Base-by-base conservation (phyloP, 2,888 invertebrate genomes). In the Orchestes rusci region DNA sequence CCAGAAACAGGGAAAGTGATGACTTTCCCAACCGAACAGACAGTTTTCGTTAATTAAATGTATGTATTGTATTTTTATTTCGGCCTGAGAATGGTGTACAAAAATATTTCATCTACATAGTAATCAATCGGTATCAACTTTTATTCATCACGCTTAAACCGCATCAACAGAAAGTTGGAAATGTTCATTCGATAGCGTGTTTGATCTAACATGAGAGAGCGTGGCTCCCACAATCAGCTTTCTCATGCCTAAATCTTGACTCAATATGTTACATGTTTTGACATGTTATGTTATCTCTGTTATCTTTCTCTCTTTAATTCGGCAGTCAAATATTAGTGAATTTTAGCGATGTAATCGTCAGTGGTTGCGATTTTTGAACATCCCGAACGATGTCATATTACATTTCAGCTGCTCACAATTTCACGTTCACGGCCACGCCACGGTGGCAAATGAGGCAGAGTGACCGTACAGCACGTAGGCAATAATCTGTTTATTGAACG, bases 1-100 rank as follows among this genome's bases (percentile, higher is more conserved):
- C n/a, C n/a, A n/a, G n/a, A n/a, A n/a, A n/a, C n/a, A n/a, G n/a
- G n/a, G n/a, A n/a, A n/a, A n/a, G n/a, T n/a, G n/a, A n/a, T n/a
- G n/a, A n/a, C n/a, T n/a, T n/a, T n/a, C n/a, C n/a, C n/a, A n/a
- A n/a, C n/a, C n/a, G n/a, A n/a, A n/a, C n/a, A n/a, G n/a, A n/a
- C n/a, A n/a, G n/a, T n/a, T n/a, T n/a, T n/a, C n/a, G n/a, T n/a
- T n/a, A n/a, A n/a, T n/a, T n/a, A n/a, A n/a, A n/a, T n/a, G n/a
- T n/a, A n/a, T n/a, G n/a, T n/a, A n/a, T n/a, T n/a, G 23, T 23
- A 23, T 23, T 23, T 23, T 23, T 23, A 23, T 23, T 23, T 23
- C 23, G 23, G 23, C 7, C 10, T 5, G 5, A 23, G 5, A 23
- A 23, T 23, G 10, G 23, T 10, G 23, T 23, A 23, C 10, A 7